Evolutionary conservation across 2,113 vertebrate species (phyloP).

Genomic region (Trochalopteron elliotii): DNA sequence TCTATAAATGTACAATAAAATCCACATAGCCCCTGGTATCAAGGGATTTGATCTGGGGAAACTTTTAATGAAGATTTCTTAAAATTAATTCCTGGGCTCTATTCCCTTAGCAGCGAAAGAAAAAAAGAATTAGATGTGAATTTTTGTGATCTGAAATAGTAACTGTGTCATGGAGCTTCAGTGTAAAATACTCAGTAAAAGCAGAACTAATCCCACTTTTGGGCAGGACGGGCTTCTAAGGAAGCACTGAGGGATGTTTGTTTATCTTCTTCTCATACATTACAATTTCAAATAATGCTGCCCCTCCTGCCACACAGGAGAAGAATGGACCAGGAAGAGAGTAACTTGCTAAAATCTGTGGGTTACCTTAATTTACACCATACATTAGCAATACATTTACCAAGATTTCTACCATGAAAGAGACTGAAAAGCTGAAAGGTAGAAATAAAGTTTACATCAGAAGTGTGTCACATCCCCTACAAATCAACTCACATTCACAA

Average conservation of each 20-base stretch:
- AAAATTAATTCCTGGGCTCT: background rate
- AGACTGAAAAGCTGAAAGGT: background rate
- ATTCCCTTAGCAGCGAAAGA: background rate
- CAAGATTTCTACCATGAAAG: background rate
- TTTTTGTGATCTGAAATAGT: background rate
- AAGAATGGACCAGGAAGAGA: background rate
- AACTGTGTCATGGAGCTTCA: background rate
- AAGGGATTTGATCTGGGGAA: background rate
- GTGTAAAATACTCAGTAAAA: background rate
- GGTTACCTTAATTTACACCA: background rate
- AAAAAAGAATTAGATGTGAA: background rate
- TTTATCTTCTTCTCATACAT: background rate
- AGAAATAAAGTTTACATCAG: background rate
- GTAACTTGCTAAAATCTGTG: background rate
- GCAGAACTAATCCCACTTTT: background rate
- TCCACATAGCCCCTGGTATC: accelerated
- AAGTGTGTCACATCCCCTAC: background rate
- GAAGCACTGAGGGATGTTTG: background rate
- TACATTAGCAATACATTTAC: background rate
- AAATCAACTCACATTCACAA: background rate
- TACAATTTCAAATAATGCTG: background rate
- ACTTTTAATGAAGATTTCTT: background rate
- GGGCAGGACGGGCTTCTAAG: background rate
- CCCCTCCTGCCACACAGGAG: accelerated
- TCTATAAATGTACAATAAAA: background rate